phyloP scores from a whole-genome alignment of 1,140 invertebrate genomes.

The Zeugodacus cucurbitae region DNA sequence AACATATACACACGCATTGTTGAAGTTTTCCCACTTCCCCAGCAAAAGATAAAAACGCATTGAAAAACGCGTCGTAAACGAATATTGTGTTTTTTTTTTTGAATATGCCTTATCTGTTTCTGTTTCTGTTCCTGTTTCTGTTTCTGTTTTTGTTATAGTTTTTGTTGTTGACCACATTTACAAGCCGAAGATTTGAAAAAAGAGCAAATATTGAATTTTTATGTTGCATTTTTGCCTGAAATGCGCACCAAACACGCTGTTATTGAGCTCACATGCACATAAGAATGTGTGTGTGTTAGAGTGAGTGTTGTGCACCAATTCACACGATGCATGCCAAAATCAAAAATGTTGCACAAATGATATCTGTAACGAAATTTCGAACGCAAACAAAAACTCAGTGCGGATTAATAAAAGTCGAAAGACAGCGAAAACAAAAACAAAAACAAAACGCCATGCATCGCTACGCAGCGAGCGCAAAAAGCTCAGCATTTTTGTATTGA shows the following conservation, averaged over 20 bases:
- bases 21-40: not conserved
- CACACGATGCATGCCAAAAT: not conserved
- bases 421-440: not conserved
- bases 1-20: no score
- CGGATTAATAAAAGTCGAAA: not conserved
- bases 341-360: not conserved
- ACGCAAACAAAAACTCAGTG: not conserved
- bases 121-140: not conserved
- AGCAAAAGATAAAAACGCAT: not conserved
- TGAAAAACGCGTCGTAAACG: not conserved
- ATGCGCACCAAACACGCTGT: not conserved
- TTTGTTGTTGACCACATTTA: not conserved
- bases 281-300: not conserved
- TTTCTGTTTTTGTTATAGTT: not conserved
- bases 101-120: not conserved
- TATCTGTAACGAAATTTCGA: not conserved
- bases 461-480: not conserved
- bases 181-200: not conserved
- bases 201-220: not conserved
- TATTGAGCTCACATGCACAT: not conserved
- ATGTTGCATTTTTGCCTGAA: not conserved
- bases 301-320: not conserved
- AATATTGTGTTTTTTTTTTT: not conserved
- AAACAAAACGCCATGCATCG: not conserved
- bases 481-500: not conserved